Percentiles rank a stretch among this genome's conserved stretches.
Conservation (phyloP, 2,113 vertebrate species). For the Eptesicus fuscus region DNA sequence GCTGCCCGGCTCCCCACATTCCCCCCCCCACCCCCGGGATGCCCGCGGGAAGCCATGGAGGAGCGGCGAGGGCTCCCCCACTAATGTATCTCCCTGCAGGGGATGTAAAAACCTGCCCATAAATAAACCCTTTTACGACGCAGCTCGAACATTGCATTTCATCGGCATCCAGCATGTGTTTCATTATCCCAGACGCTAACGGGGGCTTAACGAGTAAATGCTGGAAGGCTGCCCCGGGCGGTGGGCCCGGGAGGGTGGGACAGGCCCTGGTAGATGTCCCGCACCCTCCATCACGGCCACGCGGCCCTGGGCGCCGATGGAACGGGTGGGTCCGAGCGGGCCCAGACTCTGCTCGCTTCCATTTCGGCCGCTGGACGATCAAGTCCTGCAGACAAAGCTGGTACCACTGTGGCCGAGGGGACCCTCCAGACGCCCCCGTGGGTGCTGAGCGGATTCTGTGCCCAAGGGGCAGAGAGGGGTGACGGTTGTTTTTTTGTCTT, state of each 20-base stretch:
- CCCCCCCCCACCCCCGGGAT: neutral
- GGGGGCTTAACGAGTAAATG: neutral
- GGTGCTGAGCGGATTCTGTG: neutral
- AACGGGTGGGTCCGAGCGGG: no score
- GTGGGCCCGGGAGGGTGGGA: no score
- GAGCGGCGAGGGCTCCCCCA: neutral
- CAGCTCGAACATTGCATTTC: conserved; percentile 36
- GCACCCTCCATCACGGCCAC: accelerated
- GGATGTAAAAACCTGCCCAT: conserved; percentile 17
- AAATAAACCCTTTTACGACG: conserved; percentile 42
- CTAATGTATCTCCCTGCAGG: conserved; percentile 21
- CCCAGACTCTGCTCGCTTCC: neutral
- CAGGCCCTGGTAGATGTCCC: no score
- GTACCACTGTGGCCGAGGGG: neutral
- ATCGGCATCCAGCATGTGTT: neutral
- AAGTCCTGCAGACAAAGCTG: neutral
- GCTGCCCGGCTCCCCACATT: neutral
- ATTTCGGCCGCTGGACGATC: neutral
- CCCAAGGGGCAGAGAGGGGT: neutral
- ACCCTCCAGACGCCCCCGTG: neutral
- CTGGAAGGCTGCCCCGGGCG: neutral
- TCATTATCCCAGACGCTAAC: conserved; percentile 12
- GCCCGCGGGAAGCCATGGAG: neutral
- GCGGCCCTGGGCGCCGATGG: neutral
- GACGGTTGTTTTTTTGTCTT: neutral